These are phyloP conservation scores for Pheosia gnoma DNA, from an alignment of 2,888 invertebrate species.

Conservation along the genomic window DNA sequence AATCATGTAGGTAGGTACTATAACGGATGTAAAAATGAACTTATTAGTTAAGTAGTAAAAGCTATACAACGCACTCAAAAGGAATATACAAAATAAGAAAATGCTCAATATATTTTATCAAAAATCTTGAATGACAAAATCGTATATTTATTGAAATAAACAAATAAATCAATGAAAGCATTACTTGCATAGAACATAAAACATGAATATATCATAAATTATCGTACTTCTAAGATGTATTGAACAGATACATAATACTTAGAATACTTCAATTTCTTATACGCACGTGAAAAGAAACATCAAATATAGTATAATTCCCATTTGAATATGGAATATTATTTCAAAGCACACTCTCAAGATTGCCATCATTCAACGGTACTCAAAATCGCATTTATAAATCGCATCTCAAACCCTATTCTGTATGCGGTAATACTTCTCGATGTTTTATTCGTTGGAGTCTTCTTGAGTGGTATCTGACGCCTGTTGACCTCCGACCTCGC, in stretches of 20 bases:
- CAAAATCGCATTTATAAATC: conserved; percentile 43
- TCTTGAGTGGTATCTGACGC: conserved; percentile 61
- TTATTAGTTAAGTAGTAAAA: neutral
- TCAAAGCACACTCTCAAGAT: conserved; percentile 23
- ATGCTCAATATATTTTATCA: neutral
- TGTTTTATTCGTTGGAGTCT: conserved; percentile 59
- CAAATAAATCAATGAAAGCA: neutral
- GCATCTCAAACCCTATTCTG: conserved; percentile 49
- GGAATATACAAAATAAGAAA: neutral
- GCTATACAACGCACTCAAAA: neutral
- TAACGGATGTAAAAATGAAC: neutral
- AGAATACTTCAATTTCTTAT: neutral
- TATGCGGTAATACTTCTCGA: conserved; percentile 57
- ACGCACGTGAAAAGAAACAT: conserved; percentile 2
- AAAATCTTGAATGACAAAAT: neutral
- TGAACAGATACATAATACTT: conserved; percentile 7
- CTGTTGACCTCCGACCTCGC: conserved; percentile 69
- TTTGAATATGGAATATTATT: conserved; percentile 10
- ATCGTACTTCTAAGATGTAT: conserved; percentile 1
- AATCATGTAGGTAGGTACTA: too few species aligned
- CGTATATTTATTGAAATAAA: neutral
- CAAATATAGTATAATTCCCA: conserved; percentile 1
- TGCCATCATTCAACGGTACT: conserved; percentile 36
- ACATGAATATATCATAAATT: neutral
- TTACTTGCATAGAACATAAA: neutral